Conservation (phyloP, 2,797 vertebrate genomes). For the Luscinia megarhynchos region DNA sequence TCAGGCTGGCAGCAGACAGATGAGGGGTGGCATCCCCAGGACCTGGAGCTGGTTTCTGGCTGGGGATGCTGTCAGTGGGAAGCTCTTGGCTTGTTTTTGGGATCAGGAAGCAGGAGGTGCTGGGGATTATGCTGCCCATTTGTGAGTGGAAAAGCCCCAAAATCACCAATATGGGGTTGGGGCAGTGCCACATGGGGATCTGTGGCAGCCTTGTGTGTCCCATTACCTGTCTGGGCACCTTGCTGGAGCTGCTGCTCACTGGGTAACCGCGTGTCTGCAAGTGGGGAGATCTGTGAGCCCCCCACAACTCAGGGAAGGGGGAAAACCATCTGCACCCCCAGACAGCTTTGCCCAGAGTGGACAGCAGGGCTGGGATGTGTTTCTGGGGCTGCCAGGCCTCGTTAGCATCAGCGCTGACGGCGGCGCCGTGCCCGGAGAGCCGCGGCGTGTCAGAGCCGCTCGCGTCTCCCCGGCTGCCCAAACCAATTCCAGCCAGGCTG, state of each 20-base stretch:
- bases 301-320: accelerated
- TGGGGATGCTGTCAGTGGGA: neutral
- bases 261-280: accelerated
- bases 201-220: neutral
- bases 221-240: neutral
- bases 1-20: accelerated
- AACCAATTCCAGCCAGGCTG: neutral
- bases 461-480: neutral
- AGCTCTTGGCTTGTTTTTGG: accelerated
- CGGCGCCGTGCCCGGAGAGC: neutral
- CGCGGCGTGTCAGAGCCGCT: neutral
- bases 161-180: accelerated
- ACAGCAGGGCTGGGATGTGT: neutral
- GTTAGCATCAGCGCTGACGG: neutral
- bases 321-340: neutral
- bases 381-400: neutral
- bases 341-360: neutral
- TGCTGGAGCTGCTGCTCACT: accelerated
- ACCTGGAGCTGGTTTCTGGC: neutral
- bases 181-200: neutral
- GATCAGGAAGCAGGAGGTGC: accelerated
- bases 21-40: accelerated
- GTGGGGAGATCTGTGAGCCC: accelerated
- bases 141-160: neutral
- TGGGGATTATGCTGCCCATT: accelerated